Evolutionary conservation across 1,140 invertebrate genomes (phyloP), one percentile per base, ranked within the genome.

Genomic region (Ladona fulva): DNA sequence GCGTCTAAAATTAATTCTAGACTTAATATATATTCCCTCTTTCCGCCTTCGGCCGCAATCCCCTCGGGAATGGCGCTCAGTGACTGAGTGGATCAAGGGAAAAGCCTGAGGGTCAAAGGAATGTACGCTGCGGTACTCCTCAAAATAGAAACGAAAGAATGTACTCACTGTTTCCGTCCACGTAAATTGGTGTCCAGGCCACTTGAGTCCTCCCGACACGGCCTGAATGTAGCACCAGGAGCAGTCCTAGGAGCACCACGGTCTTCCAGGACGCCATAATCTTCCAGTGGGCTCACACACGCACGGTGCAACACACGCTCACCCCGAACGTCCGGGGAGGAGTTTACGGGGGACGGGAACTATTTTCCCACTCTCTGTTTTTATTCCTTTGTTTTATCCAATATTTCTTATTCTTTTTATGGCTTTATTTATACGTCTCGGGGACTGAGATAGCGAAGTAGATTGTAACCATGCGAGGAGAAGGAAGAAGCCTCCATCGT

Each of bases 171-270:
- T 76, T 80, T 25, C 80, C 78, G 29, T 81, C 80, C 7, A 81
- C 79, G 74, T 81, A 80, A 12, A 81, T 81, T 37, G 80, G 80
- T 11, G 80, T 81, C 80, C 80, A 81, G 24, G 80, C 74, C 24
- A 79, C 80, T 76, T 81, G 80, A 59, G 80, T 59, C 22, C 52
- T 66, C 52, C 52, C 52, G 3, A 66, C 52, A 16, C n/a, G 52
- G 52, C 16, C 14, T 5, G 14, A 66, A 66, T 19, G 52, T 19
- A 66, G 52, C 52, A 66, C 52, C 52, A 66, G 3, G 16, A 22
- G n/a, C 14, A 66, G 16, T 16, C 16, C 52, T 3, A 66, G 52
- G 5, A 66, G n/a, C 3, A 16, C 14, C 52, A 66, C n/a, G 14
- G 14, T 22, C n/a, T 66, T 66, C n/a, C 52, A 16, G 14, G 52